These are phyloP conservation scores for Hesperia comma DNA, from an alignment of 2,888 invertebrate genomes.

Conservation along the genomic window DNA sequence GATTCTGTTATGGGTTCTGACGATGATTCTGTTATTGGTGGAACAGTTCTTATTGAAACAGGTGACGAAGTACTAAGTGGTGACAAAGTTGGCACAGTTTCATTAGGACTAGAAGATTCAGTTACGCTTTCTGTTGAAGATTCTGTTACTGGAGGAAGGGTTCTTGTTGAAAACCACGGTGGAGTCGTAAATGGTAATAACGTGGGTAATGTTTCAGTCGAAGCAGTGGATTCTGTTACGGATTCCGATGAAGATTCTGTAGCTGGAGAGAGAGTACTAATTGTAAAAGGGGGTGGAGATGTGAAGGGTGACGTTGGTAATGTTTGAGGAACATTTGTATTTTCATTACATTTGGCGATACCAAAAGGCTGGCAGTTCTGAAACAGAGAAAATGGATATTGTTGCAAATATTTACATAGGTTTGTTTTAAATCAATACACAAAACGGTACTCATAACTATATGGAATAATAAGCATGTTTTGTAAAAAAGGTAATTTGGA, in stretches of 20 bases:
- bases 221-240: neutral
- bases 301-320: too few relatives aligned
- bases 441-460: too few relatives aligned
- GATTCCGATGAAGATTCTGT: neutral
- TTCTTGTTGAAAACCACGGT: neutral
- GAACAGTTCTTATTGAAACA: constrained; percentile 6
- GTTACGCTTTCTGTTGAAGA: neutral
- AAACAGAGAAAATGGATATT: constrained; percentile 12
- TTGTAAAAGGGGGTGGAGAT: too few relatives aligned
- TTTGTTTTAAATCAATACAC: too few relatives aligned
- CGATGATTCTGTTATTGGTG: neutral
- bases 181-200: neutral
- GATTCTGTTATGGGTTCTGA: neutral
- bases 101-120: too few relatives aligned
- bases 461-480: too few relatives aligned
- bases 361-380: constrained; percentile 46
- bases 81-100: neutral
- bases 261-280: too few relatives aligned
- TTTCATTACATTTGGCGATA: constrained; percentile 33
- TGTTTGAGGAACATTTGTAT: too few relatives aligned
- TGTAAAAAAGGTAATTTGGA: too few relatives aligned
- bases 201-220: neutral
- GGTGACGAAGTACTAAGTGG: constrained; percentile 1
- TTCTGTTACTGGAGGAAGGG: neutral
- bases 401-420: neutral